These are phyloP conservation scores for Apamea sordens DNA, from an alignment of 2,888 invertebrate genomes.

Conservation along the genomic window DNA sequence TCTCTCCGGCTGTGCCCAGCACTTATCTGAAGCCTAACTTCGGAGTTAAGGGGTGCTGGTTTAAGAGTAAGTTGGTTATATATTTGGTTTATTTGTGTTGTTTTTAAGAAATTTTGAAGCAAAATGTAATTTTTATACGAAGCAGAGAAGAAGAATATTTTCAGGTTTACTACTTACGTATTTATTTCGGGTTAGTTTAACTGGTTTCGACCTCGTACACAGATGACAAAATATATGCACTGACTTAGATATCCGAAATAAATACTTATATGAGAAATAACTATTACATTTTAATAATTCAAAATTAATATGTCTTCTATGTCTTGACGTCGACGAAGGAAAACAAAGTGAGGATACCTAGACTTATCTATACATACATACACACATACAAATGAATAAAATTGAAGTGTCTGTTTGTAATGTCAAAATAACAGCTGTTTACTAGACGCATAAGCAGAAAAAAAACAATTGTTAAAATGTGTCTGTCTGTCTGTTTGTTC, in stretches of 20 bases:
- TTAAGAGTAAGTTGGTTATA: slow-evolving; percentile 89
- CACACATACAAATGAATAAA: not conserved
- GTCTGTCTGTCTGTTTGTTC: not conserved
- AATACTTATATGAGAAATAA: not conserved
- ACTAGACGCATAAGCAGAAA: not conserved
- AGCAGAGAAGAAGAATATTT: not conserved
- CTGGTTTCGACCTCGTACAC: not conserved
- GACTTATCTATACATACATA: not conserved
- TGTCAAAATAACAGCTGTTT: not conserved
- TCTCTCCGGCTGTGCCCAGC: slow-evolving; percentile 91
- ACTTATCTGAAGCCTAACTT: slow-evolving; percentile 91
- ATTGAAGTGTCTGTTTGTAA: not conserved
- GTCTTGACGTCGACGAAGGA: slow-evolving; percentile 5
- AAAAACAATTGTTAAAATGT: not conserved
- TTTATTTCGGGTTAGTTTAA: not conserved
- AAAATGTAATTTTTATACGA: not conserved
- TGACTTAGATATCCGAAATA: not conserved
- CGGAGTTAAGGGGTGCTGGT: slow-evolving; percentile 91
- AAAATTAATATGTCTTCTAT: slow-evolving; percentile 7
- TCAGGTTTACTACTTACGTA: not conserved
- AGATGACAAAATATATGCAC: not conserved
- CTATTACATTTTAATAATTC: not conserved
- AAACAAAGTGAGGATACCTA: slow-evolving; percentile 6
- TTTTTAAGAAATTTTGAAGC: not conserved
- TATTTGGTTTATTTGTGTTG: not conserved